Evolutionary conservation across 2,888 invertebrate species (phyloP), one percentile per base, ranked within the genome.

Genomic region (Agrotis clavis): DNA sequence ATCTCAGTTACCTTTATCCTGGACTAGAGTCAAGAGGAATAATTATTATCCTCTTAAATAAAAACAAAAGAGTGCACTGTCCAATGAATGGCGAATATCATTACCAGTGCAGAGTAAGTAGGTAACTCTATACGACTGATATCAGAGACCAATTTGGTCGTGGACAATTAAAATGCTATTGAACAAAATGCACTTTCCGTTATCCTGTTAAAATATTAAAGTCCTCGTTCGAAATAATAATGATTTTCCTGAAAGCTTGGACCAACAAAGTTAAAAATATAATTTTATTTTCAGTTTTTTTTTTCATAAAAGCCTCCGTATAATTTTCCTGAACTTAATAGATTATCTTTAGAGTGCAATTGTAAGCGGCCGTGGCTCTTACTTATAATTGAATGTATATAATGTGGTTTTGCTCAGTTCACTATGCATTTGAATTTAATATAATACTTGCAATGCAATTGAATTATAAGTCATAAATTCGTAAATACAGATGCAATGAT

Each of bases 161-260:
- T 48, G 18, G 6, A 19, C 1, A 4, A 48, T 47, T 75, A 60
- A 48, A 76, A 53, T 66, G 16, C 18, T 19, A 57, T 56, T 11
- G 50, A 75, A 41, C 47, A 30, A 41, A 59, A 60, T 54, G 18
- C 4, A 25, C n/a, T 47, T 59, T 41, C 21, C 18, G 18, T 74
- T 50, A 59, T 54, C 45, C 48, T 41, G 18, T 65, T 51, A 48
- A 57, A 73, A 62, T n/a, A 72, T 54, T 25, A 35, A 57, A 65
- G 13, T 62, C 35, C 50, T 35, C 41, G 18, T 53, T 13, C 25
- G n/a, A 67, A 64, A 41, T 67, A 61, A 74, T 56, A 25, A 66
- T 35, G n/a, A 65, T 57, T 74, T 62, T 50, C 21, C 21, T 57
- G 57, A 69, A 80, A 75, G 57, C 61, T n/a, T 41, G 21, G 62